phyloP scores from a whole-genome alignment of 2,113 vertebrate species.

The Myrmecobius fasciatus region DNA sequence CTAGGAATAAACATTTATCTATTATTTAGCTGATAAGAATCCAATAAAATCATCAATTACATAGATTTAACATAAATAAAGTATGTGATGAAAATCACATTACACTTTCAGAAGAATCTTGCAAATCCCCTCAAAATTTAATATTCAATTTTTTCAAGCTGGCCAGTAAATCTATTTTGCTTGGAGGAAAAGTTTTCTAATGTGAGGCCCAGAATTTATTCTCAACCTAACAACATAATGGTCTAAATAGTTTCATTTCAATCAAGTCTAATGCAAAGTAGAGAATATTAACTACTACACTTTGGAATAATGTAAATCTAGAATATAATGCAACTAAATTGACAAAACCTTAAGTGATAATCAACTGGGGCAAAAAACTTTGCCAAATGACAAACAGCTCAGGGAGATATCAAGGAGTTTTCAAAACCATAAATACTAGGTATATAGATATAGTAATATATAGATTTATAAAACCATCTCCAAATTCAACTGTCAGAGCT shows the following conservation, averaged over 20 bases:
- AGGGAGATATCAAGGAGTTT: background rate
- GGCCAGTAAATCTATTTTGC: background rate
- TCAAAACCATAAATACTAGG: background rate
- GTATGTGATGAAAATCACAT: conserved; percentile 12
- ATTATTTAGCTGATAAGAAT: background rate
- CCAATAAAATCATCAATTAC: background rate
- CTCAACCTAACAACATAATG: background rate
- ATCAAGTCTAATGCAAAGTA: background rate
- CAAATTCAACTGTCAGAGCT: background rate
- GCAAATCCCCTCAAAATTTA: background rate
- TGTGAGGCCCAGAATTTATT: conserved; percentile 27
- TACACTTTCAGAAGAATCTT: background rate
- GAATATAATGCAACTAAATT: background rate
- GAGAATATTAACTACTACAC: conserved; percentile 3
- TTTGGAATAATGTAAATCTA: conserved; percentile 20
- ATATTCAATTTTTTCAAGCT: background rate
- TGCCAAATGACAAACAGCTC: accelerated
- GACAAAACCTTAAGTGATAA: background rate
- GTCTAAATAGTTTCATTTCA: conserved; percentile 8
- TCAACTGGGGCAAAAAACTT: background rate
- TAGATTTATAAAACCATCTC: background rate
- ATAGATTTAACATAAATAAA: background rate
- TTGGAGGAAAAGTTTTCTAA: conserved; percentile 31
- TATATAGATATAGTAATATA: background rate
- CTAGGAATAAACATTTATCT: background rate